Evolutionary conservation across 2,888 invertebrate species (phyloP).

Genomic region (Caenorhabditis sp.): DNA sequence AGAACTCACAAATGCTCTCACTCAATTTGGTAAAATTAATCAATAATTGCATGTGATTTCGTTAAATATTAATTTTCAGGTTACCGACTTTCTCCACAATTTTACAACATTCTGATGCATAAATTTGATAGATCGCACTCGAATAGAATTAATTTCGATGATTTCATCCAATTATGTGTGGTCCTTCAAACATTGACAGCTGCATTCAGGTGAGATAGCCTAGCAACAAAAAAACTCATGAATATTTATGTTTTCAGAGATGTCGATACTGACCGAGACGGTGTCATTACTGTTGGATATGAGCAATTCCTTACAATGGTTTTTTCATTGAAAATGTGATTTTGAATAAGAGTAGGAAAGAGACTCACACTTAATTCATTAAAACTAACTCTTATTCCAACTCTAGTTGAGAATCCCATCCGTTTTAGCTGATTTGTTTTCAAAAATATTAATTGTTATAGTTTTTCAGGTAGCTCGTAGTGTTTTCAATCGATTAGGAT

Average conservation of each 20-base stretch:
- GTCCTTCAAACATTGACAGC: conserved; percentile 75
- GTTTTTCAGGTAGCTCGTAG: conserved; percentile 40
- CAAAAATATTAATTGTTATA: neutral
- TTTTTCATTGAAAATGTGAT: conserved; percentile 75
- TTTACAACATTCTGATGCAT: conserved; percentile 82
- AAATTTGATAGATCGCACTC: conserved; percentile 93
- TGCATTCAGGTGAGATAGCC: conserved; percentile 78
- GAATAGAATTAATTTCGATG: conserved; percentile 92
- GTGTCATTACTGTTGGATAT: conserved; percentile 80
- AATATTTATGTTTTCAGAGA: conserved; percentile 65
- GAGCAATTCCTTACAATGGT: conserved; percentile 89
- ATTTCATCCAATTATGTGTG: conserved; percentile 89
- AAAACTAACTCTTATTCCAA: conserved; percentile 20
- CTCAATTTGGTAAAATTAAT: conserved; percentile 77
- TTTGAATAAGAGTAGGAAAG: conserved; percentile 5
- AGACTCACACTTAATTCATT: conserved; percentile 11
- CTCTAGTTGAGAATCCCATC: neutral
- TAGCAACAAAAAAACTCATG: neutral
- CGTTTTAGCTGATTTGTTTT: neutral
- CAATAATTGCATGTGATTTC: neutral
- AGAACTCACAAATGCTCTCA: conserved; percentile 89
- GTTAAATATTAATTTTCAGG: conserved; percentile 70
- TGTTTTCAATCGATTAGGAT: conserved; percentile 40
- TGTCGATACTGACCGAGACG: conserved; percentile 83
- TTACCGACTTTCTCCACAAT: conserved; percentile 81